Percentiles rank a stretch among this genome's conserved stretches.
Evolutionary conservation across 2,113 vertebrate species (phyloP).

Genomic region (Typhlomys cinereus): DNA sequence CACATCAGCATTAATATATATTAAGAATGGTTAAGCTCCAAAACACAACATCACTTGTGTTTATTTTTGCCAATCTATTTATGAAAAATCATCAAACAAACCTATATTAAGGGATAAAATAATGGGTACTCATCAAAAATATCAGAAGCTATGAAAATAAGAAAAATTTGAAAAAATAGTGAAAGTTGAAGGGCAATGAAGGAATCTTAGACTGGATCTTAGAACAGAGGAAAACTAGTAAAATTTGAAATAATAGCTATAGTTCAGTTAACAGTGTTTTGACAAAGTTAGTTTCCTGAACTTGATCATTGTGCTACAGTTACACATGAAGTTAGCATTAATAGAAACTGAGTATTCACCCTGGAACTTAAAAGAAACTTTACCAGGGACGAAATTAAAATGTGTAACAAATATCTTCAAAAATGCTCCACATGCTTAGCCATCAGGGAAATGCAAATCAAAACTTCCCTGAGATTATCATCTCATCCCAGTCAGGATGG

Average conservation of each 20-base stretch:
- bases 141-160: neutral
- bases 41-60: neutral
- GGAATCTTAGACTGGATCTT: neutral
- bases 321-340: neutral
- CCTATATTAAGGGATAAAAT: neutral
- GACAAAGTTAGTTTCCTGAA: neutral
- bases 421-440: too few species aligned
- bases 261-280: neutral
- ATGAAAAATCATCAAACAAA: constrained; percentile 19
- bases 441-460: too few species aligned
- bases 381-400: too few species aligned
- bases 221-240: neutral
- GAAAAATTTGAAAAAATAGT: neutral
- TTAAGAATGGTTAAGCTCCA: neutral
- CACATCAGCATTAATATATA: neutral
- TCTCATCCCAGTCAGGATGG: too few species aligned
- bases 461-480: too few species aligned
- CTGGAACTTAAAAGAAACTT: too few species aligned
- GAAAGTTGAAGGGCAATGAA: neutral
- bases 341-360: neutral
- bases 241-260: neutral
- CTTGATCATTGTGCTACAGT: neutral
- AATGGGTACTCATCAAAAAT: neutral
- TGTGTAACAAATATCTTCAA: too few species aligned
- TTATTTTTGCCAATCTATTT: neutral